phyloP scores from a whole-genome alignment of 1,140 invertebrate genomes.

The Eupeodes corollae region DNA sequence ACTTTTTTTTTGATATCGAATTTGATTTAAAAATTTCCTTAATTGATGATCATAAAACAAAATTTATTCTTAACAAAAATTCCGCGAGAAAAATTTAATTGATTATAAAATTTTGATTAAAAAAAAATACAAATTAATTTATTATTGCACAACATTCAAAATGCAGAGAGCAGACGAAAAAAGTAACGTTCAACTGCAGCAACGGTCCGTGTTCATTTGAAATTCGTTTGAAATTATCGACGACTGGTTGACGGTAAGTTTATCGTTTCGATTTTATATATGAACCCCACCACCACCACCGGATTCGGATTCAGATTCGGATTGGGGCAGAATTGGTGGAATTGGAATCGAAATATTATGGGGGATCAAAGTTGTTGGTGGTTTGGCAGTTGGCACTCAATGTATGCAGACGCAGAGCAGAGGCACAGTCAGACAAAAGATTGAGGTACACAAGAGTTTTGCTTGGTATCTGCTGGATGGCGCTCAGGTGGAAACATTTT shows the following conservation, averaged over 20 bases:
- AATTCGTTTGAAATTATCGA: slow-evolving; percentile 1
- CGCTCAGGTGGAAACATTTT: too few species aligned
- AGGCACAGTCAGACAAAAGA: too few species aligned
- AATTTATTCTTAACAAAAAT: too few species aligned
- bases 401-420: too few species aligned
- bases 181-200: background rate
- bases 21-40: too few species aligned
- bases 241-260: background rate
- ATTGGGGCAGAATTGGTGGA: slow-evolving; percentile 16
- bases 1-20: too few species aligned
- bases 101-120: too few species aligned
- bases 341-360: slow-evolving; percentile 15
- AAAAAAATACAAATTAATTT: too few species aligned
- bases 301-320: too few species aligned
- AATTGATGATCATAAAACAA: too few species aligned
- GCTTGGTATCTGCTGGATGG: slow-evolving; percentile 3
- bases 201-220: slow-evolving; percentile 1
- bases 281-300: background rate
- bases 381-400: too few species aligned
- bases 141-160: background rate
- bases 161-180: background rate
- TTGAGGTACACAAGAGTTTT: background rate
- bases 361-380: background rate
- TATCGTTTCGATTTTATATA: background rate
- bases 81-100: too few species aligned